A percentile compares a stretch with the other conserved stretches of the same genome.
These are phyloP conservation scores for Trematocara zebra DNA, from an alignment of 2,113 vertebrate species.

Conservation along the genomic window DNA sequence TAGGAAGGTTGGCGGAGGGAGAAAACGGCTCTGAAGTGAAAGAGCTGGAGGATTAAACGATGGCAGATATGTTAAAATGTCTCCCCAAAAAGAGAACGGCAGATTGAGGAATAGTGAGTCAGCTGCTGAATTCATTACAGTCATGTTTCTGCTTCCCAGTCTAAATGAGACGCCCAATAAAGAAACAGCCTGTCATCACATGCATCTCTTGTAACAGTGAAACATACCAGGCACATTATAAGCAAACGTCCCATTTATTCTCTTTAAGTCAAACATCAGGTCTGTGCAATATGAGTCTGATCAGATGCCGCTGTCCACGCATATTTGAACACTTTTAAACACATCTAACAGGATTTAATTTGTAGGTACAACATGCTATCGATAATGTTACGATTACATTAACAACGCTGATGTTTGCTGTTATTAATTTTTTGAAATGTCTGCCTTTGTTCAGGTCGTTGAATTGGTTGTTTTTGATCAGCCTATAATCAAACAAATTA, in stretches of 20 bases:
- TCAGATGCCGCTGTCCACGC: neutral
- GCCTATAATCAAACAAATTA: neutral
- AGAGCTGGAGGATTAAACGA: neutral
- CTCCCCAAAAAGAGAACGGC: neutral
- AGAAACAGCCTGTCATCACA: constrained; percentile 3
- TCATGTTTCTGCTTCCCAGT: constrained; percentile 2
- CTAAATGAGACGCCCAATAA: neutral
- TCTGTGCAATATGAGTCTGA: neutral
- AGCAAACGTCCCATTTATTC: neutral
- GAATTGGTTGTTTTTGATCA: neutral
- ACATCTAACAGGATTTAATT: neutral
- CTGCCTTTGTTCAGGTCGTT: neutral
- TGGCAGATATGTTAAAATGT: neutral
- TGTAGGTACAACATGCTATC: neutral
- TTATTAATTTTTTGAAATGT: neutral
- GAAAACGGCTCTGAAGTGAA: neutral
- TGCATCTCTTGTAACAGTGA: neutral
- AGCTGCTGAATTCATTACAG: constrained; percentile 4
- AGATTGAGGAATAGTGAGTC: constrained; percentile 22
- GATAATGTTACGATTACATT: neutral
- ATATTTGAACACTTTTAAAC: neutral
- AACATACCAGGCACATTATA: neutral
- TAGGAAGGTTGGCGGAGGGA: neutral
- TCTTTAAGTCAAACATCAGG: neutral
- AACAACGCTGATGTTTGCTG: neutral